Conservation (phyloP, 2,797 vertebrate species). For the Hydrophis major region DNA sequence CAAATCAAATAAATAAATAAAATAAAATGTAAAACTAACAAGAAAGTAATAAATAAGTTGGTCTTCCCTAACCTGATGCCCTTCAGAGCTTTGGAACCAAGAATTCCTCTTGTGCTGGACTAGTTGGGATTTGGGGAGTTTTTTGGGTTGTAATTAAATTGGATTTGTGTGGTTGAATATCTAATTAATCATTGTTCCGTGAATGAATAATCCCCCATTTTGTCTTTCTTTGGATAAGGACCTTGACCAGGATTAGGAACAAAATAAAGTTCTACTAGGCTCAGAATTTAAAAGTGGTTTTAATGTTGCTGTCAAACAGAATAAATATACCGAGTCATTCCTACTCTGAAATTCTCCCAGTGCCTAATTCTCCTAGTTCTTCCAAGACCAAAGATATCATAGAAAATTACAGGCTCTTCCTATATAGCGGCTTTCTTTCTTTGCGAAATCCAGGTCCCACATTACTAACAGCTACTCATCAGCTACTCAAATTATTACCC, state of each 20-base stretch:
- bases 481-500: slow-evolving; percentile 61
- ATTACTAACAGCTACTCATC: slow-evolving; percentile 51
- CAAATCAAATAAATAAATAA: too few relatives aligned
- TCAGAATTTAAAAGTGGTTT: slow-evolving; percentile 42
- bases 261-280: slow-evolving; percentile 25
- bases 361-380: slow-evolving; percentile 64
- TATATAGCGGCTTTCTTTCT: slow-evolving; percentile 71
- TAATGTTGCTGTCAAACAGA: slow-evolving; percentile 51
- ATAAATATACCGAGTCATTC: slow-evolving; percentile 41
- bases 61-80: background rate
- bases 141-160: background rate
- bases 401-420: slow-evolving; percentile 78
- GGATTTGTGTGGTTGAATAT: background rate
- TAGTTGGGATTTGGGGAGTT: background rate
- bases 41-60: background rate
- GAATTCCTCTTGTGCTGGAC: background rate
- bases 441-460: slow-evolving; percentile 65
- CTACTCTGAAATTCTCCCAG: slow-evolving; percentile 61
- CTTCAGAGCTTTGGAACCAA: background rate
- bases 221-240: background rate
- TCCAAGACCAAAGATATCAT: slow-evolving; percentile 76
- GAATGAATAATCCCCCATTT: background rate
- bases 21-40: background rate
- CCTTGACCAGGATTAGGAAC: background rate
- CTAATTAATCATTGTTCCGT: background rate